Conservation (phyloP, 92 coral and sea anemone genomes). For the Blastomussa wellsi region DNA sequence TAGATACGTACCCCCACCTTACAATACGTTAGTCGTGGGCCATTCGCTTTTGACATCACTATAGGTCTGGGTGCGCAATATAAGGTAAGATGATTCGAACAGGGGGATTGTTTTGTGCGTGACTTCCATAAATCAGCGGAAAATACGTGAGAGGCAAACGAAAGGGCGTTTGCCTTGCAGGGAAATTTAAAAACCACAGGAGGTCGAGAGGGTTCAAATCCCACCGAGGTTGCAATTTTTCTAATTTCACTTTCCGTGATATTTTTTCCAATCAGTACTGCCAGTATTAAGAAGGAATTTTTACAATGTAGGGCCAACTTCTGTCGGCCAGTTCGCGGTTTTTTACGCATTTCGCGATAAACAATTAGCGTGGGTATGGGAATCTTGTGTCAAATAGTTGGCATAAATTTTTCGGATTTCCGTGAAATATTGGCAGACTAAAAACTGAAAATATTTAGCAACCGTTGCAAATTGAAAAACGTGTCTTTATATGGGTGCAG, state of each 20-base stretch:
- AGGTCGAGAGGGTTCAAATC: constrained; percentile 1
- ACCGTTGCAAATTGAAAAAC: neutral
- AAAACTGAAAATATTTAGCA: neutral
- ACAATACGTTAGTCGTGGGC: neutral
- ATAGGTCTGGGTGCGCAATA: neutral
- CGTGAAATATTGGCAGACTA: neutral
- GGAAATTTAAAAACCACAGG: neutral
- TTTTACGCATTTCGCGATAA: neutral
- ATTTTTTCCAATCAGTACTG: neutral
- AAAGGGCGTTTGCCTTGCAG: neutral
- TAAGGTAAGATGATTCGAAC: neutral
- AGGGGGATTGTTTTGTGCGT: neutral
- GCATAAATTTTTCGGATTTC: neutral
- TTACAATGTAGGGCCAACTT: neutral
- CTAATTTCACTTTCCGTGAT: neutral
- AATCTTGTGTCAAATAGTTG: neutral
- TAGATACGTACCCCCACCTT: too few relatives aligned
- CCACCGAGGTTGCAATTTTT: neutral
- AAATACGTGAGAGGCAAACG: neutral
- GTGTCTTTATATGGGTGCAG: too few relatives aligned
- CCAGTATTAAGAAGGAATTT: neutral
- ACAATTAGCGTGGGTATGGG: neutral
- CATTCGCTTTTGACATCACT: neutral
- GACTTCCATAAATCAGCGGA: neutral
- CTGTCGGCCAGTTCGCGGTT: neutral